phyloP scores from a whole-genome alignment of 30 jellyfish, hydroid and myxozoan genomes.

The Catostylus mosaicus region DNA sequence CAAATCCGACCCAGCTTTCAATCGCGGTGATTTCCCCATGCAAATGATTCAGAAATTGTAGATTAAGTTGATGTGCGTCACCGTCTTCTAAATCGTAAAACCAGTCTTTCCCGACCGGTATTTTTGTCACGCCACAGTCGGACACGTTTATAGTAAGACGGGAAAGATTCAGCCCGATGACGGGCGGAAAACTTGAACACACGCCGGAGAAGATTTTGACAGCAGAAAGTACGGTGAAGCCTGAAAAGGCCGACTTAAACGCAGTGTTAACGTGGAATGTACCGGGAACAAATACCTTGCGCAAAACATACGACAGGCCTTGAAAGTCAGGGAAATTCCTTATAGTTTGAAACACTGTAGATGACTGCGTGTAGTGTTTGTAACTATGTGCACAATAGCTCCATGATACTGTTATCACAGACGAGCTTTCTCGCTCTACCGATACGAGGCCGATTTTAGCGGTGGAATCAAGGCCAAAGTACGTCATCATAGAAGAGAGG shows the following conservation, averaged over 20 bases:
- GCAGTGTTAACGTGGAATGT: constrained; percentile 41
- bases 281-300: constrained; percentile 62
- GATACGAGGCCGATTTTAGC: constrained; percentile 61
- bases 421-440: constrained; percentile 22
- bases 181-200: constrained; percentile 73
- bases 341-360: not conserved
- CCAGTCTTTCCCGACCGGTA: constrained; percentile 48
- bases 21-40: constrained; percentile 19
- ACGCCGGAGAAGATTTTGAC: constrained; percentile 37
- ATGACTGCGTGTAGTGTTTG: constrained; percentile 15
- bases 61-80: constrained; percentile 44
- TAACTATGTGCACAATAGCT: constrained; percentile 74
- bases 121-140: constrained; percentile 36
- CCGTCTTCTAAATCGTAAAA: constrained; percentile 81
- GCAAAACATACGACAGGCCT: constrained; percentile 56
- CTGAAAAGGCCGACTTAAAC: constrained; percentile 65
- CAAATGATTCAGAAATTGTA: constrained; percentile 10
- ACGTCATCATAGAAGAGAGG: constrained; percentile 18
- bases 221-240: constrained; percentile 30
- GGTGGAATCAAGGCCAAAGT: constrained; percentile 51
- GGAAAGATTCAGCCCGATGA: constrained; percentile 1
- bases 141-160: constrained; percentile 41
- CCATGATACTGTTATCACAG: constrained; percentile 65
- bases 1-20: constrained; percentile 58
- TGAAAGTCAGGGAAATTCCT: constrained; percentile 39